phyloP scores from a whole-genome alignment of 2,888 invertebrate species.

The Cetonia aurata region DNA sequence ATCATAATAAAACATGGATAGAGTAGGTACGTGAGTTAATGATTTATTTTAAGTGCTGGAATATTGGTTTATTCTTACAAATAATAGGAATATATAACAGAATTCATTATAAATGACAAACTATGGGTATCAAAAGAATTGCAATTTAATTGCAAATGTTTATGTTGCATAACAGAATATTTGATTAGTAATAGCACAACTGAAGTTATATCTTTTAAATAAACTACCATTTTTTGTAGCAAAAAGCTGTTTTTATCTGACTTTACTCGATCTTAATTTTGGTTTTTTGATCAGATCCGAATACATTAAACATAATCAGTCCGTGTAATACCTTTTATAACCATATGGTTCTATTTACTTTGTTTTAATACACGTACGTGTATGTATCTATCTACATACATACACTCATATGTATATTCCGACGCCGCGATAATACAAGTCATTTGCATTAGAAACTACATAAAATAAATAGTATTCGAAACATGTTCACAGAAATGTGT shows the following conservation, averaged over 20 bases:
- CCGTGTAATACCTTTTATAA: conserved; percentile 8
- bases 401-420: conserved; percentile 8
- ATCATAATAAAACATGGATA: conserved; percentile 36
- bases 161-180: too few species aligned
- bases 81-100: not conserved
- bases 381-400: not conserved
- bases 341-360: conserved; percentile 37
- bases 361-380: not conserved
- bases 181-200: too few species aligned
- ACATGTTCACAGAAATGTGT: too few species aligned
- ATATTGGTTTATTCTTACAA: conserved; percentile 1
- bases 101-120: too few species aligned
- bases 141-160: too few species aligned
- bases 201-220: too few species aligned
- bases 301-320: conserved; percentile 27
- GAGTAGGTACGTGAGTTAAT: conserved; percentile 21
- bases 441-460: conserved; percentile 10
- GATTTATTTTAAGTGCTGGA: conserved; percentile 29
- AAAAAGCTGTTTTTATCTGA: not conserved
- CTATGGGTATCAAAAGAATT: too few species aligned
- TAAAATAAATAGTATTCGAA: too few species aligned
- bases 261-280: conserved; percentile 4
- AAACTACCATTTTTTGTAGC: not conserved
- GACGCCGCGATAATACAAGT: not conserved
- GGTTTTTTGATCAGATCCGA: conserved; percentile 8